Conservation (phyloP, 2,113 vertebrate genomes). For the Ursus arctos region DNA sequence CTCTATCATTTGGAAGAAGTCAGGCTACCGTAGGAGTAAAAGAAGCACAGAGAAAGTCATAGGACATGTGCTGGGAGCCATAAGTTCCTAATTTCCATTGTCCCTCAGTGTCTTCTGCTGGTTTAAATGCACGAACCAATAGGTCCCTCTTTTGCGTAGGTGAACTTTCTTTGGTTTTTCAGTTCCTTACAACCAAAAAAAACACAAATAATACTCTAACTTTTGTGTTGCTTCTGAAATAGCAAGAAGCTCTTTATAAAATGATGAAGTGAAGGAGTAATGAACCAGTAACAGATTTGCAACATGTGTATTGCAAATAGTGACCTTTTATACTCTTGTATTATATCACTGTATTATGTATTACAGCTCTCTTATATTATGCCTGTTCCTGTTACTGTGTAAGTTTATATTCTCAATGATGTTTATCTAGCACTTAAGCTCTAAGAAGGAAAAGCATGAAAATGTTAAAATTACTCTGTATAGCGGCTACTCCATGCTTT, state of each 20-base stretch:
- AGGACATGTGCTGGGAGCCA: background rate
- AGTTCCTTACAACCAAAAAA: background rate
- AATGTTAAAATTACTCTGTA: background rate
- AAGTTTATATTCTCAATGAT: background rate
- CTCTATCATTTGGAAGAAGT: background rate
- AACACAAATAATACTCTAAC: background rate
- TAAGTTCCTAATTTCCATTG: background rate
- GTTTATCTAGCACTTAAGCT: background rate
- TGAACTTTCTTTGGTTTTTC: background rate
- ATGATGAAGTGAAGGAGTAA: background rate
- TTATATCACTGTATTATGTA: background rate
- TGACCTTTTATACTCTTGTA: background rate
- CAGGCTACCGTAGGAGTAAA: background rate
- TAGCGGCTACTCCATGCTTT: background rate
- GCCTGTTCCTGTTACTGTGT: background rate
- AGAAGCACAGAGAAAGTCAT: background rate
- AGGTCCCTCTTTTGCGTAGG: background rate
- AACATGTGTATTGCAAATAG: background rate
- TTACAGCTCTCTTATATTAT: background rate
- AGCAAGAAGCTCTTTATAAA: background rate
- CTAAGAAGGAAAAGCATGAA: background rate
- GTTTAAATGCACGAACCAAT: background rate
- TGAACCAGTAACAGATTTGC: background rate
- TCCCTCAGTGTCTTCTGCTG: background rate
- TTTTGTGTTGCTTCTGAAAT: background rate